Evolutionary conservation across 2,797 vertebrate genomes (phyloP).

Genomic region (Lithobates pipiens): DNA sequence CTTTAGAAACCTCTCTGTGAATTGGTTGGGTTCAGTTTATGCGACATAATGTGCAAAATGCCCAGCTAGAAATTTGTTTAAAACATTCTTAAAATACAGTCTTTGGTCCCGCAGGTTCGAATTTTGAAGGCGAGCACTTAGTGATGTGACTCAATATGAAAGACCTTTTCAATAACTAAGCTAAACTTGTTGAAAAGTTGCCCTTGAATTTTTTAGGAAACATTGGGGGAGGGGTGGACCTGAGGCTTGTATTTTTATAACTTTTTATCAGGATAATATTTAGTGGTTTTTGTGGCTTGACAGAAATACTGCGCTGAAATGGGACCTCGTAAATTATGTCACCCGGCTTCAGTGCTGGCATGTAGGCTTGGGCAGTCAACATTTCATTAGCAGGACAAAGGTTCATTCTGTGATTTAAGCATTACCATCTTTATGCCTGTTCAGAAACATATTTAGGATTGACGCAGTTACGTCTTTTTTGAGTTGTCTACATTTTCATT

Average conservation of each 20-base stretch:
- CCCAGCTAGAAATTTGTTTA: too few species aligned
- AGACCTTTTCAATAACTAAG: too few species aligned
- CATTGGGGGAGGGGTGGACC: background rate
- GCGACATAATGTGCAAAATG: too few species aligned
- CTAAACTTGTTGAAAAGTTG: too few species aligned
- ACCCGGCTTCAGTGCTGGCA: background rate
- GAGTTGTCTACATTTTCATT: too few species aligned
- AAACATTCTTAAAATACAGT: too few species aligned
- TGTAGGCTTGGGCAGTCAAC: background rate
- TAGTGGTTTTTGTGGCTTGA: background rate
- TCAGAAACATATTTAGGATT: background rate
- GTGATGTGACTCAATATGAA: too few species aligned
- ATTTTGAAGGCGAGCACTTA: too few species aligned
- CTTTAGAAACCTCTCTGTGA: too few species aligned
- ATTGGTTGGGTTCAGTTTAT: too few species aligned
- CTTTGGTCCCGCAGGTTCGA: too few species aligned
- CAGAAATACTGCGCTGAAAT: background rate
- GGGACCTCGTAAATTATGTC: background rate
- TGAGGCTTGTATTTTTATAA: background rate
- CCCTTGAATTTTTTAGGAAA: background rate
- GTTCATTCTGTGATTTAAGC: background rate
- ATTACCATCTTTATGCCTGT: background rate
- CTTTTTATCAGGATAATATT: background rate
- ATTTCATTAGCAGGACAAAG: background rate
- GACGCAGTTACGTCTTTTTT: too few species aligned